Percentiles rank a stretch among this genome's conserved stretches.
Conservation (phyloP, 1,140 invertebrate genomes). For the Musca vetustissima region DNA sequence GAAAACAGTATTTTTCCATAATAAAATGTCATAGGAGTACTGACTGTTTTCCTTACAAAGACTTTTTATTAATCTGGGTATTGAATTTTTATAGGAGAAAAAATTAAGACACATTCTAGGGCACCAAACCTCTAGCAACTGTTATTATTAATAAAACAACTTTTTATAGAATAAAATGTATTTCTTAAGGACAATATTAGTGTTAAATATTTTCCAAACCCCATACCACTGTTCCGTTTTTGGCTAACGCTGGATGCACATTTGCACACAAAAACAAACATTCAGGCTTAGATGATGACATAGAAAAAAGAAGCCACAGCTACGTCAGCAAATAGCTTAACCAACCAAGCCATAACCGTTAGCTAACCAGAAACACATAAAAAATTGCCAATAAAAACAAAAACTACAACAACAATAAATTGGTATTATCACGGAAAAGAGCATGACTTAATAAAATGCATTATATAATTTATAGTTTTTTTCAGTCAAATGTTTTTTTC, state of each 20-base stretch:
- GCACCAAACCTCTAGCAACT: too few relatives aligned
- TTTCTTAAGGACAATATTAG: too few relatives aligned
- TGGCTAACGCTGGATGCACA: not conserved
- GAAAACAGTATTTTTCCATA: too few relatives aligned
- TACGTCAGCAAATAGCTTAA: not conserved
- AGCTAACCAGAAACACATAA: not conserved
- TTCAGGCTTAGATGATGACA: not conserved
- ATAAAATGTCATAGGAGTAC: too few relatives aligned
- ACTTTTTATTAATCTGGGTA: too few relatives aligned
- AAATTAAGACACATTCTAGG: too few relatives aligned
- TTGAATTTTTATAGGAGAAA: too few relatives aligned
- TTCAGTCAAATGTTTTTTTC: not conserved
- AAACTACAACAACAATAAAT: not conserved
- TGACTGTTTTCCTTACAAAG: too few relatives aligned
- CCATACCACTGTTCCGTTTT: too few relatives aligned
- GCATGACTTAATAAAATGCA: not conserved
- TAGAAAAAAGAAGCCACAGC: not conserved
- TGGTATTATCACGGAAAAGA: slow-evolving; percentile 1
- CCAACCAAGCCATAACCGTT: not conserved
- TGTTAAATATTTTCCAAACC: too few relatives aligned
- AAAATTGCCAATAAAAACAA: slow-evolving; percentile 1
- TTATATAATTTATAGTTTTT: not conserved
- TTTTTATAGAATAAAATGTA: too few relatives aligned
- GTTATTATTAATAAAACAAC: too few relatives aligned
- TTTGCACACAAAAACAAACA: not conserved